Evolutionary conservation across 1,140 invertebrate genomes (phyloP), one percentile per base, ranked within the genome.

Genomic region (Drosophila azteca): DNA sequence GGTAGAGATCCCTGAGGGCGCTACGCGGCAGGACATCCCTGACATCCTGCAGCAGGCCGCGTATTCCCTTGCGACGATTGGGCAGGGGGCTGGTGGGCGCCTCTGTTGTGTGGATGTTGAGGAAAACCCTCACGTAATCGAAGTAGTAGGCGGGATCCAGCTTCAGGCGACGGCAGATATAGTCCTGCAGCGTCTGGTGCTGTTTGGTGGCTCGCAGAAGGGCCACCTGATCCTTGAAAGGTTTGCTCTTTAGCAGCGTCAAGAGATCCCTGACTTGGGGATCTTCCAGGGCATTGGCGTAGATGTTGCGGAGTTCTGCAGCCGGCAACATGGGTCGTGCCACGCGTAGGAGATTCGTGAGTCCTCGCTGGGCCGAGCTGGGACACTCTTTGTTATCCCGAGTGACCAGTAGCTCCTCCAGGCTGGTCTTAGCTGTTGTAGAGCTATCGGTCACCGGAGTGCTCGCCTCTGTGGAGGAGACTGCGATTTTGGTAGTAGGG

Each of bases 231-330:
- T 63, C 48, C 29, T 43, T 69, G n/a, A 85, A 51, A 13, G 31
- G 29, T 20, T 81, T 65, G 29, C 78, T 75, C 9, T 65, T 60
- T 6, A 85, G 20, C 29, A 85, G 39, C 6, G 49, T 43, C 2
- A 77, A 11, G 8, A 85, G 39, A 0, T 50, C 43, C 20, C 6
- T 9, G 8, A 85, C 78, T 22, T 85, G 78, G 4, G 69, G 15
- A 53, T 85, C 81, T 8, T 82, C 54, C 1, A 31, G 26, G 3
- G 77, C 81, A 61, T 87, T 85, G 26, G 74, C 65, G 20, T 87
- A 11, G 6, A 87, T 85, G 13, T 85, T 85, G 13, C 58, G 45
- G 11, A 85, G 15, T 2, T 69, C 61, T 0, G 54, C 50, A 13
- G 29, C 45, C 0, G 82, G 82, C 13, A 85, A 15, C 3, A 82